Percentiles rank a stretch among this genome's conserved stretches.
These are phyloP conservation scores for Syngnathus floridae DNA, from an alignment of 2,113 vertebrate genomes.

Conservation along the genomic window DNA sequence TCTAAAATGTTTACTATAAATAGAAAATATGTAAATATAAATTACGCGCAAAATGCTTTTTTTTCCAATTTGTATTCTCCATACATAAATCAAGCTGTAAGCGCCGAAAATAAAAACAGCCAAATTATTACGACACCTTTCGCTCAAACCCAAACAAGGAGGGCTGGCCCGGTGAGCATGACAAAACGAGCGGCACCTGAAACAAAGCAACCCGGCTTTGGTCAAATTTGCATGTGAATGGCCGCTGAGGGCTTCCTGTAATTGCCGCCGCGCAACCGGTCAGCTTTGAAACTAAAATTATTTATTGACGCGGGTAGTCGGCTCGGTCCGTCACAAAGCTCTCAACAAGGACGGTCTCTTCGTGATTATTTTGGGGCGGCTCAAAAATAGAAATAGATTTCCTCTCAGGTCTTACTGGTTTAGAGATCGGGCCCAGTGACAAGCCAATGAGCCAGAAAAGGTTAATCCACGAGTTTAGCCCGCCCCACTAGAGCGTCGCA, in stretches of 20 bases:
- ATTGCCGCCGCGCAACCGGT: slow-evolving; percentile 43
- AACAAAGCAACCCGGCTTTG: slow-evolving; percentile 74
- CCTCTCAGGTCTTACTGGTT: too few species aligned
- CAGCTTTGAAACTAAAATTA: background rate
- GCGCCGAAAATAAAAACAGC: background rate
- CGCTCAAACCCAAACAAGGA: slow-evolving; percentile 27
- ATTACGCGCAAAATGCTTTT: too few species aligned
- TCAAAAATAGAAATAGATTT: background rate
- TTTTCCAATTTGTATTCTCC: background rate
- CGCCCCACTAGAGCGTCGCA: background rate
- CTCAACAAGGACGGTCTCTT: background rate
- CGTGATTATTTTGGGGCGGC: background rate
- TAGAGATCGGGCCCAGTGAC: too few species aligned
- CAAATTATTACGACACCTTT: slow-evolving; percentile 48
- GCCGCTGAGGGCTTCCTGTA: slow-evolving; percentile 64
- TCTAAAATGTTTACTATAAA: too few species aligned
- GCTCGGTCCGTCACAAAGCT: background rate
- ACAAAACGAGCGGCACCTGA: slow-evolving; percentile 40
- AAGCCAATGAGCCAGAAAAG: too few species aligned
- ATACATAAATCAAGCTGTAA: background rate
- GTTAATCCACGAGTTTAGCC: slow-evolving; percentile 21
- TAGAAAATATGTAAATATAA: too few species aligned
- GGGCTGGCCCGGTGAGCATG: slow-evolving; percentile 30
- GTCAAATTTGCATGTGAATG: slow-evolving; percentile 91
- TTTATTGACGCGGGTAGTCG: background rate